Base-by-base conservation (phyloP, 2,797 vertebrate genomes). In the Lepus oiostolus region DNA sequence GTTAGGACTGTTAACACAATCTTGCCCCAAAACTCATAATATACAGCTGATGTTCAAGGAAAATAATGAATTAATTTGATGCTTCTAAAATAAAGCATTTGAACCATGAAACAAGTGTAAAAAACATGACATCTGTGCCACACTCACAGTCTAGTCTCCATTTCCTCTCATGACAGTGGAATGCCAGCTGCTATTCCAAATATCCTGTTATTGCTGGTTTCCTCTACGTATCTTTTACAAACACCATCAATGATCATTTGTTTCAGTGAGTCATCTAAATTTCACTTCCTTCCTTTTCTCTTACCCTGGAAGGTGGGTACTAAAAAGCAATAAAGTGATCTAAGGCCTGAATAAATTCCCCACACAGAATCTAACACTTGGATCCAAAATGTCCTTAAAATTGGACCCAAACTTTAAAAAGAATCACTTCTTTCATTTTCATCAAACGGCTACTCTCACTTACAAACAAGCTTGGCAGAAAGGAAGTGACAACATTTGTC, bases 381-480 rank as follows among this genome's bases (percentile, higher is more conserved):
- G 17, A 58, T 91, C 63, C 60, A 89, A 95, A 95, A 77, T 65
- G 24, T n/a, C 32, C 70, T 93, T 80, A 97, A 96, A 90, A 95
- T 58, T 95, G 21, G 42, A 82, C 22, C 14, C 52, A 62, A 60
- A 68, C 32, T 83, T 83, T 22, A 38, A 87, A 85, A 79, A 83
- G n/a, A 67, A 35, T 76, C 65, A 89, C 32, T 87, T 81, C 42
- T 47, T 91, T 95, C 50, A 62, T 75, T 42, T 30, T 80, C 38
- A 88, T 72, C 28, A 42, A 90, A 89, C 8, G 10, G 65, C 38
- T 38, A 88, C 22, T 81, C 38, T 84, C 63, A 50, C 77, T 93
- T 82, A 92, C 50, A 79, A 89, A 77, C 52, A 85, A 90, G 14
- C 4, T 58, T 68, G 35, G 50, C 28, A 68, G 81, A 89, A 93